These are phyloP conservation scores for Tetranychus truncatus DNA, from an alignment of 2,888 invertebrate species.

Conservation along the genomic window DNA sequence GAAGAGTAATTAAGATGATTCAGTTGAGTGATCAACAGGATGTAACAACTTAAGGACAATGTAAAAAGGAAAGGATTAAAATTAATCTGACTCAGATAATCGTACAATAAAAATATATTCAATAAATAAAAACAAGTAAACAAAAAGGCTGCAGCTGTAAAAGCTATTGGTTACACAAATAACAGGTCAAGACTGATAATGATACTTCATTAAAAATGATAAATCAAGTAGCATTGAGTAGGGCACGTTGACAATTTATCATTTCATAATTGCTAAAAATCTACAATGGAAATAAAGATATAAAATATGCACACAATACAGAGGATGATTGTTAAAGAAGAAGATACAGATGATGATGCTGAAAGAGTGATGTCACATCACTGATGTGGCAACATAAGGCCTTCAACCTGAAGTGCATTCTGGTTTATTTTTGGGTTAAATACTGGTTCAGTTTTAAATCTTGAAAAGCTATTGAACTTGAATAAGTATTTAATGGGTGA, in stretches of 20 bases:
- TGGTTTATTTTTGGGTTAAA: background rate
- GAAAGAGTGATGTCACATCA: no score
- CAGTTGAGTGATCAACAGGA: background rate
- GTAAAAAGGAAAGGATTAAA: background rate
- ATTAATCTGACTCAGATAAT: background rate
- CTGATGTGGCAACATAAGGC: background rate
- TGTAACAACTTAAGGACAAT: background rate
- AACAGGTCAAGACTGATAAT: no score
- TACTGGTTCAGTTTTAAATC: constrained; percentile 26
- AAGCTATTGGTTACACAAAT: no score
- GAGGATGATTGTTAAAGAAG: background rate
- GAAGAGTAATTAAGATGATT: background rate
- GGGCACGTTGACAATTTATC: no score
- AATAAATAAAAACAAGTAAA: no score
- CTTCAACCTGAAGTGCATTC: background rate
- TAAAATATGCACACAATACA: background rate
- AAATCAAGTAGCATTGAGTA: no score
- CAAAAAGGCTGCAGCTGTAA: no score
- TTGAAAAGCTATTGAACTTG: no score
- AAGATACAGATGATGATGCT: background rate
- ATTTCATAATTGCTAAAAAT: no score
- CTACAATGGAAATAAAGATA: background rate
- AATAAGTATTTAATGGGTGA: no score
- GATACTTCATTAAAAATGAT: no score
- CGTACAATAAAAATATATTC: background rate